Base-by-base conservation (phyloP, 2,888 invertebrate genomes). In the Tolmerus cingulatus region DNA sequence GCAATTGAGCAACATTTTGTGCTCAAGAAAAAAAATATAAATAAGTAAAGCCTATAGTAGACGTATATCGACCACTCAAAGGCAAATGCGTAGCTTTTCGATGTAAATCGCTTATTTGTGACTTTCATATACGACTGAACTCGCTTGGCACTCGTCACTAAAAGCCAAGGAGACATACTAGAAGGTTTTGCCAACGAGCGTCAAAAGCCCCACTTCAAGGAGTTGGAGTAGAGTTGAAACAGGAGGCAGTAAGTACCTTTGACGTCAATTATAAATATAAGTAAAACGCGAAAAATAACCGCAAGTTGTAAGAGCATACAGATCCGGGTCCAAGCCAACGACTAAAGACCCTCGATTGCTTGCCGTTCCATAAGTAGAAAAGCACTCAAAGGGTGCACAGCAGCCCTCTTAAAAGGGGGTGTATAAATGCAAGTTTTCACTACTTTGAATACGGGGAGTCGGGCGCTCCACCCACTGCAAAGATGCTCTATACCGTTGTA, bases 261-360 rank as follows among this genome's bases (percentile, higher is more conserved):
- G 19, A 84, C 37, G 43, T 74, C 66, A 55, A 37, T 40, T 74
- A 55, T 51, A 23, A 66, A 40, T 40, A 34, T 34, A 84, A 84
- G 66, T 34, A 16, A 40, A 84, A 84, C 66, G 55, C 84, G 55
- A 43, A 66, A 66, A 84, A 84, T 84, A 84, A 84, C 84, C 34
- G 16, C 66, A 66, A 23, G 74, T 79, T 30, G 14, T 23, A 66
- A 9, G 57, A 23, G 23, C 66, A 40, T 74, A 43, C 34, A 66
- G 74, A 74, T 74, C 79, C 16, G 19, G 19, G 79, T 30, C 37
- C 57, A 66, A 51, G 27, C 79, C 79, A 43, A 79, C 12, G 55
- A 57, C 82, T 82, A 55, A 57, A 34, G 57, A 4, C 74, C 23
- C 27, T 66, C 74, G 74, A 84, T 74, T 84, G 51, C 84, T 84